A percentile compares a stretch with the other conserved stretches of the same genome.
Conservation (phyloP, 1,140 invertebrate genomes). For the Euglossa dilemma region DNA sequence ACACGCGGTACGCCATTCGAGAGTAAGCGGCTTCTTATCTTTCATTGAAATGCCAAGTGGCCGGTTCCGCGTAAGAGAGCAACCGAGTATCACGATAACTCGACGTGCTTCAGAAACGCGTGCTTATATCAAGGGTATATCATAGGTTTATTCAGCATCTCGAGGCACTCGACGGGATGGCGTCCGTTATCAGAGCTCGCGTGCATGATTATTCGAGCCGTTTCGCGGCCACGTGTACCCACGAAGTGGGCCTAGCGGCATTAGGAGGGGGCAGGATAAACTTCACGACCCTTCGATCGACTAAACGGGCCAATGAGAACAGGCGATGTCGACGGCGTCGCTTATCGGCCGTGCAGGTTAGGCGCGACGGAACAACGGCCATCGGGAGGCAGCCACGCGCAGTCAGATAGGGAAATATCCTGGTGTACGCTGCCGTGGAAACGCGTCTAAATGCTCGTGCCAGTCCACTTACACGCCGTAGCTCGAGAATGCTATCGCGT, state of each 20-base stretch:
- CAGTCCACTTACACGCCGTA: constrained; percentile 12
- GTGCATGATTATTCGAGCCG: constrained; percentile 73
- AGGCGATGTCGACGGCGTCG: neutral
- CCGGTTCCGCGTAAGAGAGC: constrained; percentile 2
- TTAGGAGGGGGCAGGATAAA: neutral
- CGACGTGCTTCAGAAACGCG: neutral
- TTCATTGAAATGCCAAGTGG: constrained; percentile 5
- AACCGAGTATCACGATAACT: constrained; percentile 2
- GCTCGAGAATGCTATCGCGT: constrained; percentile 26
- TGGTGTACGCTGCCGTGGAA: neutral
- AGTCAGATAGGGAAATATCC: constrained; percentile 54
- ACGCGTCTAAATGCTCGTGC: neutral
- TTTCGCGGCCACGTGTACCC: constrained; percentile 56
- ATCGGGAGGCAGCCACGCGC: constrained; percentile 16
- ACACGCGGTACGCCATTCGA: neutral
- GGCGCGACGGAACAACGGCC: neutral
- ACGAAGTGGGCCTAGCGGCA: constrained; percentile 48
- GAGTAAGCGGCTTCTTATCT: constrained; percentile 9
- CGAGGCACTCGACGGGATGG: constrained; percentile 57
- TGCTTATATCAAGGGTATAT: constrained; percentile 35
- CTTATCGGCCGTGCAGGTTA: neutral
- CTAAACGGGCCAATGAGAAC: neutral
- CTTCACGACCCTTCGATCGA: neutral
- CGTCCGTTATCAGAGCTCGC: constrained; percentile 72
- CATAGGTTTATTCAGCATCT: constrained; percentile 24